A percentile compares a stretch with the other conserved stretches of the same genome.
These are phyloP conservation scores for Abrostola tripartita DNA, from an alignment of 2,888 invertebrate genomes.

Conservation along the genomic window DNA sequence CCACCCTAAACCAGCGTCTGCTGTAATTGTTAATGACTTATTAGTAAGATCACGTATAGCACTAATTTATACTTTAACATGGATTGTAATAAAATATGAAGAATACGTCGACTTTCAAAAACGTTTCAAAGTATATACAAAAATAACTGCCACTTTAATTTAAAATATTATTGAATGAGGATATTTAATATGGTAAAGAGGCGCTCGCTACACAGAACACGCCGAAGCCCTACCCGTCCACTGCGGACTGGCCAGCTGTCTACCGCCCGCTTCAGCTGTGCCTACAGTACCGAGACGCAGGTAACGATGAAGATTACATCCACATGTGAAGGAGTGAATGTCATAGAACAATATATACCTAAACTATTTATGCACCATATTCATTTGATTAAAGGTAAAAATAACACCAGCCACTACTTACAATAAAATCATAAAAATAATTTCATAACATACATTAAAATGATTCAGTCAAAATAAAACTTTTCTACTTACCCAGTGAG, in stretches of 20 bases:
- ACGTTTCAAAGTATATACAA: conserved; percentile 51
- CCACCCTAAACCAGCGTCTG: conserved; percentile 62
- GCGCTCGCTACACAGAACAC: conserved; percentile 14
- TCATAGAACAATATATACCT: conserved; percentile 59
- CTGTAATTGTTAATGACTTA: conserved; percentile 63
- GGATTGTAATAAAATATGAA: conserved; percentile 51
- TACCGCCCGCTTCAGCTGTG: conserved; percentile 11
- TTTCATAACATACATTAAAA: conserved; percentile 37
- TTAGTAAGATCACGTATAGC: conserved; percentile 38
- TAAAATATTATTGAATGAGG: conserved; percentile 19
- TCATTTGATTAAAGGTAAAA: conserved; percentile 63
- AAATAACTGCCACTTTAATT: conserved; percentile 32
- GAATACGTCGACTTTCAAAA: conserved; percentile 34
- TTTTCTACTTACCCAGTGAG: conserved; percentile 33
- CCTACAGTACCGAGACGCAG: conserved; percentile 16
- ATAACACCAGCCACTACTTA: conserved; percentile 58
- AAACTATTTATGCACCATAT: conserved; percentile 78
- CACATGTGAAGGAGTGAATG: conserved; percentile 50
- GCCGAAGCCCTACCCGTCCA: no score
- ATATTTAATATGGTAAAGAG: conserved; percentile 17
- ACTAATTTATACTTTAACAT: conserved; percentile 53
- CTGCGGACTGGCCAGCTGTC: conserved; percentile 1
- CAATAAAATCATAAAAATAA: conserved; percentile 32
- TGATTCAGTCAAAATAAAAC: conserved; percentile 55
- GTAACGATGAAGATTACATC: conserved; percentile 41